These are phyloP conservation scores for Palythoa heliodiscus DNA, from an alignment of 92 coral and sea anemone species.

Conservation along the genomic window DNA sequence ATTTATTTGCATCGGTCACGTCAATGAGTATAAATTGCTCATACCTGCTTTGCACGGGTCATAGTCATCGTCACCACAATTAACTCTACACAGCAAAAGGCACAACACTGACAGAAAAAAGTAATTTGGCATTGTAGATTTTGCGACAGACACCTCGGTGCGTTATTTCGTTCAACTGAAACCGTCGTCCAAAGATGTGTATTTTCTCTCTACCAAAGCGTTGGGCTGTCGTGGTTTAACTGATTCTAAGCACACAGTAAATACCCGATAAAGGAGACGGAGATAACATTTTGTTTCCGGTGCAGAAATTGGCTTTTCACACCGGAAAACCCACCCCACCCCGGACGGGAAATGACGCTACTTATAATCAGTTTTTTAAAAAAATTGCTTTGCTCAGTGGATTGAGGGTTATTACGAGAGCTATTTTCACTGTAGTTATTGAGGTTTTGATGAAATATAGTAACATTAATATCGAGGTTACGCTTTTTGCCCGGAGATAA, in stretches of 20 bases:
- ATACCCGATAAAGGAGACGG: not conserved
- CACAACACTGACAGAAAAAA: conserved; percentile 25
- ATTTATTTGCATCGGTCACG: not conserved
- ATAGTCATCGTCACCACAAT: conserved; percentile 78
- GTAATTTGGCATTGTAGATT: not conserved
- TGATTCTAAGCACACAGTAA: conserved; percentile 4
- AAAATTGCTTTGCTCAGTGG: too few species aligned
- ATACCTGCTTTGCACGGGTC: conserved; percentile 99
- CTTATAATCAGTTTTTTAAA: not conserved
- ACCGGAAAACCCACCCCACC: not conserved
- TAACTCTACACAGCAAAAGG: conserved; percentile 5
- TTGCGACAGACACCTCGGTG: not conserved
- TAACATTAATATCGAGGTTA: too few species aligned
- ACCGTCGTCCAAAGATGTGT: not conserved
- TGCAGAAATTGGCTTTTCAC: not conserved
- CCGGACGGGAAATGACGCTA: conserved; percentile 8
- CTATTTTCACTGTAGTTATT: too few species aligned
- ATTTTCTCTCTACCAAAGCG: not conserved
- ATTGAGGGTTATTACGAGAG: too few species aligned
- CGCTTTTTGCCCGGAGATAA: too few species aligned
- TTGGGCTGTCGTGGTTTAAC: not conserved
- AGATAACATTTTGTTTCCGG: conserved; percentile 29
- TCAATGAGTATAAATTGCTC: not conserved
- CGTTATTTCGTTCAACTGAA: not conserved
- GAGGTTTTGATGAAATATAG: too few species aligned